These are phyloP conservation scores for Drosophila demipolita DNA, from an alignment of 2,888 invertebrate genomes.

Conservation along the genomic window DNA sequence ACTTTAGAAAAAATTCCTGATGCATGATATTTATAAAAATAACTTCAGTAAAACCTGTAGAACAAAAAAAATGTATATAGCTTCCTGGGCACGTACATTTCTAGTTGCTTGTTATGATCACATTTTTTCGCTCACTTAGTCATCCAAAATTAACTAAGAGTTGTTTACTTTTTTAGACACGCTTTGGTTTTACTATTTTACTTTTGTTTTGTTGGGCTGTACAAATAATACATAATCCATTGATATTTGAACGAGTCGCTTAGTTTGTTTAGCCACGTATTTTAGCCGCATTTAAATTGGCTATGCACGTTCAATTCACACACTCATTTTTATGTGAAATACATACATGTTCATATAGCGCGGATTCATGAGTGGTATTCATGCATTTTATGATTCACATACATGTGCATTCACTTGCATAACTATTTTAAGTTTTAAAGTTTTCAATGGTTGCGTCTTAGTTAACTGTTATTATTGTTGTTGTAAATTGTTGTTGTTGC, in stretches of 20 bases:
- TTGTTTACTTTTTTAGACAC: constrained; percentile 35
- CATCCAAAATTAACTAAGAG: constrained; percentile 26
- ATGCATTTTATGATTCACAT: constrained; percentile 50
- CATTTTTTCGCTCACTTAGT: constrained; percentile 23
- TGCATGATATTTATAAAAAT: not conserved
- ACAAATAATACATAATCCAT: constrained; percentile 25
- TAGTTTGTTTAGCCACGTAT: constrained; percentile 25
- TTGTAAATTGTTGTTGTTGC: constrained; percentile 27
- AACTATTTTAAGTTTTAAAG: constrained; percentile 52
- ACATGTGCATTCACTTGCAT: constrained; percentile 51
- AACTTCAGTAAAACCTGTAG: not conserved
- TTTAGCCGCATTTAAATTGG: constrained; percentile 60
- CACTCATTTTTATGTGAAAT: constrained; percentile 31
- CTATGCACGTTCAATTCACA: constrained; percentile 70
- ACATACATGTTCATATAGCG: constrained; percentile 23
- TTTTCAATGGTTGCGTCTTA: constrained; percentile 56
- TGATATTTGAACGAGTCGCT: constrained; percentile 33
- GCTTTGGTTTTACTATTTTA: constrained; percentile 16
- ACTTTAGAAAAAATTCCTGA: not conserved
- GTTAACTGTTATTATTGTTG: constrained; percentile 44
- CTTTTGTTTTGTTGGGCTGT: not conserved
- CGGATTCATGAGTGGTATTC: constrained; percentile 48
- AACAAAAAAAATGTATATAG: constrained; percentile 7
- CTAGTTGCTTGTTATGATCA: constrained; percentile 6
- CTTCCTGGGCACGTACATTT: constrained; percentile 28